Evolutionary conservation across 2,888 invertebrate species (phyloP), one percentile per base, ranked within the genome.

Genomic region (Luffia ferchaultella): DNA sequence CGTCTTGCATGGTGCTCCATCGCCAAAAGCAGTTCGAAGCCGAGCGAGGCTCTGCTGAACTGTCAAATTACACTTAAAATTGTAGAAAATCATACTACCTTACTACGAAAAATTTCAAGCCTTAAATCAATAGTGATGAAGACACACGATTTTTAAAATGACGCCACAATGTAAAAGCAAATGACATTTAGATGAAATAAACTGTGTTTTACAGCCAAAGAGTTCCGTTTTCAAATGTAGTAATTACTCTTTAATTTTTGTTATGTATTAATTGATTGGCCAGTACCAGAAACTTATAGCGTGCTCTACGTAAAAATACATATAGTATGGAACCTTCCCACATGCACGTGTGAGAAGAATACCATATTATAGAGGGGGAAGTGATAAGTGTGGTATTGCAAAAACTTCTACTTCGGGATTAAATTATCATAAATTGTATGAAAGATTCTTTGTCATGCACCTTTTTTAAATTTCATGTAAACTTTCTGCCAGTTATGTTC

Each of bases 11-110:
- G 43, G 43, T 43, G 43, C 17, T 43, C 15, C 43, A 43, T 43
- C 30, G 17, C 43, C 43, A 43, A 43, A 43, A 43, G 43, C 43
- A 43, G 43, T 43, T 43, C 17, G 43, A 43, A 43, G n/a, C 15
- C 43, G 43, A 43, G 43, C 43, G 17, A 43, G 43, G 43, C 17
- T 43, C 30, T 30, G 12, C 30, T 30, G 30, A 30, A 30, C 30
- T 30, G 30, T 30, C 30, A 30, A 30, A 30, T 30, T 30, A 30
- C 12, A 30, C 30, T 30, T 30, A 30, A 30, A 30, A 30, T 30
- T 12, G 30, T 30, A 12, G 30, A 7, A 12, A 30, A 30, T 30
- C 12, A 30, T 30, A 30, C 30, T 30, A 7, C 30, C 12, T 7
- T 30, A 30, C 30, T 30, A 7, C 30, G 30, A 30, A 30, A 30